Conservation (phyloP, 2,113 vertebrate genomes). For the Nothocercus nigrocapillus region DNA sequence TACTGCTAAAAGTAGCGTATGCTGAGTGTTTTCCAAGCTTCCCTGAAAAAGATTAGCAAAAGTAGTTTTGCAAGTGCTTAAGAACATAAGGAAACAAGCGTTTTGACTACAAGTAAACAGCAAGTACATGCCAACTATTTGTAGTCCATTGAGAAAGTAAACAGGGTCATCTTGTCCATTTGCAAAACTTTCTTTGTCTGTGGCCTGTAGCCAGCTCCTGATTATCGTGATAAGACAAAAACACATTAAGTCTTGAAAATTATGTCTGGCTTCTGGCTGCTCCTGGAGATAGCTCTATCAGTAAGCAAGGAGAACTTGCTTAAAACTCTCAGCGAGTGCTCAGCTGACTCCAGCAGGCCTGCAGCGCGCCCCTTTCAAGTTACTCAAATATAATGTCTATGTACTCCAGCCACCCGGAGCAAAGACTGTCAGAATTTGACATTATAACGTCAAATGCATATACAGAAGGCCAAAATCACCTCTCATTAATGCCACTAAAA, state of each 20-base stretch:
- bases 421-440: background rate
- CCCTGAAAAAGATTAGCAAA: background rate
- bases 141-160: slow-evolving; percentile 59
- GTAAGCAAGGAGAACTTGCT: background rate
- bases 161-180: slow-evolving; percentile 50
- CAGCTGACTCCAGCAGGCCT: slow-evolving; percentile 38
- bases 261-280: slow-evolving; percentile 68
- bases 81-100: background rate
- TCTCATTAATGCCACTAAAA: rapidly evolving
- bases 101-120: slow-evolving; percentile 52
- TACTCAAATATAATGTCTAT: background rate
- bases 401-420: background rate
- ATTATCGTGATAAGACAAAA: slow-evolving; percentile 65
- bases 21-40: background rate
- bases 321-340: slow-evolving; percentile 3
- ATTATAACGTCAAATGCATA: background rate
- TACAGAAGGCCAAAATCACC: background rate
- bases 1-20: background rate
- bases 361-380: slow-evolving; percentile 48
- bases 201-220: slow-evolving; percentile 52
- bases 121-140: slow-evolving; percentile 46
- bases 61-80: background rate
- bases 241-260: slow-evolving; percentile 60
- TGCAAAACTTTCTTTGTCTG: slow-evolving; percentile 51
- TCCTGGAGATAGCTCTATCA: slow-evolving; percentile 61